Conservation (phyloP, 2,113 vertebrate genomes). For the Scomber scombrus region DNA sequence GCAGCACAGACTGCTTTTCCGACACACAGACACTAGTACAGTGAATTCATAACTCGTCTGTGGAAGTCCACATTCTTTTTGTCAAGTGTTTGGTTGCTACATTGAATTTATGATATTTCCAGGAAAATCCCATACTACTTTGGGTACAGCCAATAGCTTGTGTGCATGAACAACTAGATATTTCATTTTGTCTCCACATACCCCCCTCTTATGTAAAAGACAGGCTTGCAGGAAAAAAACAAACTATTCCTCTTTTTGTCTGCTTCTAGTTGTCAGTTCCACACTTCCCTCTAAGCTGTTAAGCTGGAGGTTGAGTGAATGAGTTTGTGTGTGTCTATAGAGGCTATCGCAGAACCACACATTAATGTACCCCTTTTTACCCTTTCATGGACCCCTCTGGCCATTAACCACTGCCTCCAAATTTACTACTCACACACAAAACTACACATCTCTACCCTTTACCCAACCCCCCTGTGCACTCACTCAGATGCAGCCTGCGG, state of each 20-base stretch:
- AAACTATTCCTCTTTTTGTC: conserved; percentile 33
- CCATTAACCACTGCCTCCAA: conserved; percentile 36
- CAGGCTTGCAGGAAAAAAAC: conserved; percentile 32
- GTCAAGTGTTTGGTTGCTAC: conserved; percentile 15
- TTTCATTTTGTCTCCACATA: conserved; percentile 38
- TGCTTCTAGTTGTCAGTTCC: conserved; percentile 36
- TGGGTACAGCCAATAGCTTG: conserved; percentile 7
- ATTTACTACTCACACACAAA: conserved; percentile 18
- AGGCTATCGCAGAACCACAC: conserved; percentile 35
- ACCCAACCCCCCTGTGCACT: conserved; percentile 5
- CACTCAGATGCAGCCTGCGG: conserved; percentile 36
- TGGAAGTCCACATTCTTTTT: conserved; percentile 6
- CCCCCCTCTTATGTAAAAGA: conserved; percentile 15
- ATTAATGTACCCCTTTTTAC: conserved; percentile 34
- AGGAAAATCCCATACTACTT: neutral
- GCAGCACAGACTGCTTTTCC: neutral
- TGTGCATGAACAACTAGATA: conserved; percentile 20
- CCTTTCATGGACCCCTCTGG: conserved; percentile 42
- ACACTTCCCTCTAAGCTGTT: conserved; percentile 3
- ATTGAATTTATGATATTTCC: conserved; percentile 40
- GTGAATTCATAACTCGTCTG: neutral
- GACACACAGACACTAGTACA: neutral
- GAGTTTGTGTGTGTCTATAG: conserved; percentile 22
- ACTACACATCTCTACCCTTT: conserved; percentile 1
- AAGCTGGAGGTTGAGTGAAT: conserved; percentile 38